Evolutionary conservation across 1,140 invertebrate genomes (phyloP), one percentile per base, ranked within the genome.

Genomic region (Neoseiulus cucumeris): DNA sequence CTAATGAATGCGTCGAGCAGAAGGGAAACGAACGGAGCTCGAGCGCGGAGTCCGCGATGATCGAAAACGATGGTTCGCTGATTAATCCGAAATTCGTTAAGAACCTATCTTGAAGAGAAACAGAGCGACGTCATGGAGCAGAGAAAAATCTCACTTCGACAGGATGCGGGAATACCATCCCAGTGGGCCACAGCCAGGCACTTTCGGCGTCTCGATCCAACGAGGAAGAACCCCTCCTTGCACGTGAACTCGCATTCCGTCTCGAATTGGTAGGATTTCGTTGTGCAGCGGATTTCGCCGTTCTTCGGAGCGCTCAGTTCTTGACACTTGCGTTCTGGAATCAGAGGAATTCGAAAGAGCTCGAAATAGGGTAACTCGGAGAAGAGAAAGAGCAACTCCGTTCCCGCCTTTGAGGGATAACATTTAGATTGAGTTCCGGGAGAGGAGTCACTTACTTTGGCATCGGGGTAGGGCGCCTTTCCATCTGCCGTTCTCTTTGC

Each of bases 111-210:
- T n/a, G n/a, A n/a, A n/a, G n/a, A n/a, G n/a, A n/a, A 9, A 6
- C 33, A 9, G 33, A 9, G 33, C 33, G 33, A 39, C 33, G 4
- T 6, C 14, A 5, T 14, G 18, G 45, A 28, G 28, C 4, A 20
- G 45, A 14, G 28, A 47, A 47, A 28, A 44, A 14, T 71, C 74
- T 76, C 76, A 85, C 84, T 79, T 78, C 82, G 82, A 70, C 84
- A 86, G 42, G 79, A 76, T 0, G 81, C 80, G 55, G 80, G 79
- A 1, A 85, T 75, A 1, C 84, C 84, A 67, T 83, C 82, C 84
- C 84, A 86, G 65, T 80, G 77, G 0, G 82, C 80, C 20, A 85
- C 77, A 0, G 84, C 83, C 25, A 86, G 73, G 71, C 84, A 86
- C 20, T 80, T 82, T 25, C 84, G 72, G 68, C 79, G 78, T 66